Base-by-base conservation (phyloP, 2,113 vertebrate species). In the Lichenostomus cassidix region DNA sequence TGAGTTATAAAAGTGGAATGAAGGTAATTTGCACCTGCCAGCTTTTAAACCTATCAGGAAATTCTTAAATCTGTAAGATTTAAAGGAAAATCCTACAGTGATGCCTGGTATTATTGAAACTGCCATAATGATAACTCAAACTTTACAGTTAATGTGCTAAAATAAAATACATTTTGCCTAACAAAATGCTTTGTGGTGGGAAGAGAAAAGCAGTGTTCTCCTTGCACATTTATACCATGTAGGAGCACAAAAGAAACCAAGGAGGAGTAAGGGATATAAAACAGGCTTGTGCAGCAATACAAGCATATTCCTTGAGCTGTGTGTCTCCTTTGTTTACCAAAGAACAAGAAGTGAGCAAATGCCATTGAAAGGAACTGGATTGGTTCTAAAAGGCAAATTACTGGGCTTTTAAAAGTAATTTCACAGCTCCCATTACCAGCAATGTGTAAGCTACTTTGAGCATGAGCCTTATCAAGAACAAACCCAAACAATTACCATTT, bases 361-460 rank as follows among this genome's bases (percentile, higher is more conserved):
- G 74, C 78, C 70, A 87, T 6, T 24, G 31, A 82, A 82, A 79
- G 62, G 74, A 69, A 58, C 62, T n/a, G 50, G 44, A 79, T 39
- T 65, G 65, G 62, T 65, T 91, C 82, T 79, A 91, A 83, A 94
- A 75, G 71, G 82, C 56, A 95, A 93, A 94, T 91, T 91, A 91
- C n/a, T 31, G 62, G 50, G 78, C 71, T 92, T 88, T 96, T 74
- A 74, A 39, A 93, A 91, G 75, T 86, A 80, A 91, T 88, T 94
- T 96, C 85, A 93, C 89, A 95, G 84, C 60, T 88, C 77, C 80
- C 59, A 44, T 88, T 93, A 80, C 70, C 75, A 93, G 63, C 58
- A 74, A 63, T 8, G 22, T 39, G 27, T 67, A 94, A 91, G 73
- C 64, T 87, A 17, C 85, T 91, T 89, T 67, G 74, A 90, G 76